Percentiles rank a stretch among this genome's conserved stretches.
Conservation (phyloP, 2,888 invertebrate genomes). For the Pandemis corylana region DNA sequence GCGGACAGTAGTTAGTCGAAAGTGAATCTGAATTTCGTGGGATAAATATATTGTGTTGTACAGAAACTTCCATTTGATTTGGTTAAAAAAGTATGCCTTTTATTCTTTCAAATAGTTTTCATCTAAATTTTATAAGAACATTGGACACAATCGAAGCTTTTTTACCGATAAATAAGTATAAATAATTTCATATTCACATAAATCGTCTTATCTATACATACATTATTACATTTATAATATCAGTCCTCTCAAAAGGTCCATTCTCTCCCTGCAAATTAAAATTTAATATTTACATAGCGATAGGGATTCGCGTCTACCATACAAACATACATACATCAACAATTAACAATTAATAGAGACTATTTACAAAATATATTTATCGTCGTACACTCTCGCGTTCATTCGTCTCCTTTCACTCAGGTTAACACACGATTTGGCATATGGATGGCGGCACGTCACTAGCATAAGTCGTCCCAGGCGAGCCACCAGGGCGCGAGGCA, state of each 20-base stretch:
- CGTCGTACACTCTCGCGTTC: constrained; percentile 68
- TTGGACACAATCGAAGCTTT: constrained; percentile 85
- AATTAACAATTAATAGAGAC: constrained; percentile 85
- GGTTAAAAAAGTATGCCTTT: constrained; percentile 86
- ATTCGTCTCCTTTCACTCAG: constrained; percentile 71
- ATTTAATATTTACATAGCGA: constrained; percentile 84
- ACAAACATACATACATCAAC: constrained; percentile 84
- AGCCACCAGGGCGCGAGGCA: constrained; percentile 81
- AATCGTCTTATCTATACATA: constrained; percentile 84
- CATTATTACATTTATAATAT: constrained; percentile 83
- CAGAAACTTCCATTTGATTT: constrained; percentile 66
- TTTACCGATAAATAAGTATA: constrained; percentile 86
- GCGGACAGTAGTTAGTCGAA: too few relatives aligned
- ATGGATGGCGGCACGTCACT: constrained; percentile 80
- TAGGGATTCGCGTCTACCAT: constrained; percentile 83
- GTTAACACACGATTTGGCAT: constrained; percentile 81
- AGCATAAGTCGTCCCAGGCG: constrained; percentile 77
- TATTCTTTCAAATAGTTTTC: constrained; percentile 85
- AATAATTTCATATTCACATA: constrained; percentile 86
- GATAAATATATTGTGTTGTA: background rate
- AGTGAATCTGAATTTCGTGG: too few relatives aligned
- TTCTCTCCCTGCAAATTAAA: constrained; percentile 85
- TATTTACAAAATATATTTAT: constrained; percentile 83
- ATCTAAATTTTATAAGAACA: constrained; percentile 85
- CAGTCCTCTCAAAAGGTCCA: constrained; percentile 86